Conservation (phyloP, 2,888 invertebrate species). For the Sphaerophoria rueppellii region DNA sequence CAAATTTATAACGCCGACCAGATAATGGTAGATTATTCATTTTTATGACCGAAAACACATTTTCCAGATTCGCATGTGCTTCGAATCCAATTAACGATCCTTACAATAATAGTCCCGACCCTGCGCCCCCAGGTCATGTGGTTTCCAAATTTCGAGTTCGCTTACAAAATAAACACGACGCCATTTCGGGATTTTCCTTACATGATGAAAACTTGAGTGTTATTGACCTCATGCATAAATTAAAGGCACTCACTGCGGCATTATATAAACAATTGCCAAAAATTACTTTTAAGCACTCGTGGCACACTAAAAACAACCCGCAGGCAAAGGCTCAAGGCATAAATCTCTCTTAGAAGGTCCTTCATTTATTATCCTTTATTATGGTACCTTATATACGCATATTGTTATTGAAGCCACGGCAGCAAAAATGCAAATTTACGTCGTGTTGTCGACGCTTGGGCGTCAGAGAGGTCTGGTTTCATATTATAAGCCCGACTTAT, state of each 20-base stretch:
- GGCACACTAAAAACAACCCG: slow-evolving; percentile 11
- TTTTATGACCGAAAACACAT: slow-evolving; percentile 51
- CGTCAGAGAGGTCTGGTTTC: slow-evolving; percentile 21
- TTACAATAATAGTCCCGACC: background rate
- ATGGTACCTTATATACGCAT: slow-evolving; percentile 12
- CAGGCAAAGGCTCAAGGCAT: slow-evolving; percentile 28
- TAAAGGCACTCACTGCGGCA: slow-evolving; percentile 31
- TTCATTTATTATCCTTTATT: slow-evolving; percentile 20
- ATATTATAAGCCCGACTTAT: background rate
- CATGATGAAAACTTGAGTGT: background rate
- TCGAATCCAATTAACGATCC: slow-evolving; percentile 60
- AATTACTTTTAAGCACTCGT: slow-evolving; percentile 61
- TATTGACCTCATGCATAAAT: slow-evolving; percentile 57
- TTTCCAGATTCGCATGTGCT: slow-evolving; percentile 42
- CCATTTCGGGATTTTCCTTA: background rate
- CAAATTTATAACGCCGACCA: slow-evolving; percentile 31
- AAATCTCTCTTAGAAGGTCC: slow-evolving; percentile 46
- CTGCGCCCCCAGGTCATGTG: background rate
- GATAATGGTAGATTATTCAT: slow-evolving; percentile 60
- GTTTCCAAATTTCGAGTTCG: background rate
- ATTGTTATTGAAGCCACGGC: slow-evolving; percentile 41
- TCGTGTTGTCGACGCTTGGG: background rate
- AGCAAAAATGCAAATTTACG: slow-evolving; percentile 66
- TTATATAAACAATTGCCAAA: slow-evolving; percentile 66
- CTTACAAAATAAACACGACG: background rate